phyloP scores from a whole-genome alignment of 2,113 vertebrate genomes.

The Jaculus jaculus region DNA sequence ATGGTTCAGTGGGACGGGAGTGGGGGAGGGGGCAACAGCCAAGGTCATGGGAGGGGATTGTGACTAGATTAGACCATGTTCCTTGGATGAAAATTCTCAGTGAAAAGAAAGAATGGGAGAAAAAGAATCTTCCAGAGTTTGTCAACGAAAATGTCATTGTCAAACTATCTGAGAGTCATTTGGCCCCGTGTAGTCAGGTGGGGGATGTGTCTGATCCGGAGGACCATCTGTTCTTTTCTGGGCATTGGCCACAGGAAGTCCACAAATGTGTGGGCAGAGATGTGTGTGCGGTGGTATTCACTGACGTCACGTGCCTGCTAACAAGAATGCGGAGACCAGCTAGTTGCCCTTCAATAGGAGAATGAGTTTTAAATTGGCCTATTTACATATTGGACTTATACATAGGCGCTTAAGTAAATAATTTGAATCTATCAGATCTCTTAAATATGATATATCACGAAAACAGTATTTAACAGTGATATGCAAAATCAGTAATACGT shows the following conservation, averaged over 20 bases:
- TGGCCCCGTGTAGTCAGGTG: background rate
- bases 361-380: background rate
- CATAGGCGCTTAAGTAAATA: background rate
- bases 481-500: background rate
- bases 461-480: background rate
- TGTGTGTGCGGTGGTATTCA: background rate
- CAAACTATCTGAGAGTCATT: background rate
- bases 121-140: background rate
- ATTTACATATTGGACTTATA: background rate
- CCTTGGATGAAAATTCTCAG: too few relatives aligned
- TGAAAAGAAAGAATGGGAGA: too few relatives aligned
- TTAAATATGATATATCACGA: background rate
- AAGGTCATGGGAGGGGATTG: too few relatives aligned
- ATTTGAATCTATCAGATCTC: background rate
- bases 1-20: too few relatives aligned
- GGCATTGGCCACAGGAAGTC: background rate
- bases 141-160: background rate
- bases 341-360: background rate
- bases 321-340: background rate
- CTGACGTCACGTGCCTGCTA: background rate
- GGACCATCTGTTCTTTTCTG: background rate
- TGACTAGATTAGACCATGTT: too few relatives aligned
- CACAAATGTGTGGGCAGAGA: background rate
- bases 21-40: too few relatives aligned
- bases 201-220: background rate